Base-by-base conservation (phyloP, 2,888 invertebrate genomes). In the Monochamus alternatus region DNA sequence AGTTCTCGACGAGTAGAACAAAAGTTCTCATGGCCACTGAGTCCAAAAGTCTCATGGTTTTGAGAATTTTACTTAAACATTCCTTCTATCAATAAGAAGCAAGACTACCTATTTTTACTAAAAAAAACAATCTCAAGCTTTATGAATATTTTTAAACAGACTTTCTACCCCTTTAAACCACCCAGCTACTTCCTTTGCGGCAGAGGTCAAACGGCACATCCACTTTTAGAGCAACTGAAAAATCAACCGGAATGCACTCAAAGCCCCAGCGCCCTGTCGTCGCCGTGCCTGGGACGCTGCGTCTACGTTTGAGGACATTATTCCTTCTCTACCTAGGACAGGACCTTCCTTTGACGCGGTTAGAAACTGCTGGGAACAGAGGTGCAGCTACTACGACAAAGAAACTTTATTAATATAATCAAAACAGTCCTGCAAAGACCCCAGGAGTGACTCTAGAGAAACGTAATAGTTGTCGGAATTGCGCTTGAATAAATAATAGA, bases 161-260 rank as follows among this genome's bases (percentile, higher is more conserved):
- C 12, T 47, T 47, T 9, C 47, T 10, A 10, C 47, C 10, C 10
- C 47, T 47, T 47, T 47, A 9, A 47, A 47, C 12, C 3, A 10
- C 0, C 10, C 2, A 10, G 47, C 9, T 5, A 9, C 9, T 47
- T 5, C 8, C 8, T 12, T 47, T 47, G 47, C 9, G 47, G 47
- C 10, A 12, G 10, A 47, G 55, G 66, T 66, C 66, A 51, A 63
- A 63, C 38, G 43, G 43, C 62, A 63, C 38, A 43, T 22, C 31
- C n/a, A 55, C 31, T 52, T 66, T 66, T 66, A 52, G 52, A 31
- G 52, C 52, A 55, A 31, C 32, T 55, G 55, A 66, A 66, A 52
- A 52, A 32, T 66, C 32, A 66, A 52, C 66, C 38, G 66, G 31
- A 31, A 55, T 43, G 62, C 62, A 63, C 38, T 62, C 62, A 47